Base-by-base conservation (phyloP, 2,888 invertebrate species). In the Tachina lurida region DNA sequence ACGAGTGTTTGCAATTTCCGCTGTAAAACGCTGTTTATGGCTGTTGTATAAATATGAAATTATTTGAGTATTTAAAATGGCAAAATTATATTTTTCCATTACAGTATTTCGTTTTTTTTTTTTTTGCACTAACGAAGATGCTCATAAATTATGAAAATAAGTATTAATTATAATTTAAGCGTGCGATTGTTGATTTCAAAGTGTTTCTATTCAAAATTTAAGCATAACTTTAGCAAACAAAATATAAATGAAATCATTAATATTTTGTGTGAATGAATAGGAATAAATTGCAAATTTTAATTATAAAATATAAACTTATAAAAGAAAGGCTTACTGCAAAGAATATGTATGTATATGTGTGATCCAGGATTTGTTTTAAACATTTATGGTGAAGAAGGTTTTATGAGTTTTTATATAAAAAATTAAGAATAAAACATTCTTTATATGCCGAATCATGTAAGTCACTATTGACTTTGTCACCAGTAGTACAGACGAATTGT, bases 161-260 rank as follows among this genome's bases (percentile, higher is more conserved):
- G 52, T 75, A 54, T 68, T 68, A 75, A 68, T 74, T 81, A 67
- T 68, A 75, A 75, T 62, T 67, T 68, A 52, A 67, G 60, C 15
- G 68, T 43, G 17, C 12, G 19, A 31, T 60, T 81, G 67, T 74
- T 68, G 43, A 39, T 41, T n/a, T 12, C 8, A 79, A 56, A 56
- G 43, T 43, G 13, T 10, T 31, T 31, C 31, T 31, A 52, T 60
- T n/a, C 39, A 49, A 15, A 12, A 31, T 22, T 56, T 49, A 8
- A 39, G 39, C 49, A n/a, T n/a, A n/a, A 49, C n/a, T 70, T 22
- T 49, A 2, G 4, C 4, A 1, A 31, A 31, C 3, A 31, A 31
- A 31, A 22, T 22, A 22, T 8, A 56, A 4, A 74, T 43, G n/a
- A 45, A 15, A 62, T 52, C 7, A 63, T 74, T 31, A 63, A 62